Evolutionary conservation across 1,140 invertebrate species (phyloP), one percentile per base, ranked within the genome.

Genomic region (Ceratosolen fusciceps): DNA sequence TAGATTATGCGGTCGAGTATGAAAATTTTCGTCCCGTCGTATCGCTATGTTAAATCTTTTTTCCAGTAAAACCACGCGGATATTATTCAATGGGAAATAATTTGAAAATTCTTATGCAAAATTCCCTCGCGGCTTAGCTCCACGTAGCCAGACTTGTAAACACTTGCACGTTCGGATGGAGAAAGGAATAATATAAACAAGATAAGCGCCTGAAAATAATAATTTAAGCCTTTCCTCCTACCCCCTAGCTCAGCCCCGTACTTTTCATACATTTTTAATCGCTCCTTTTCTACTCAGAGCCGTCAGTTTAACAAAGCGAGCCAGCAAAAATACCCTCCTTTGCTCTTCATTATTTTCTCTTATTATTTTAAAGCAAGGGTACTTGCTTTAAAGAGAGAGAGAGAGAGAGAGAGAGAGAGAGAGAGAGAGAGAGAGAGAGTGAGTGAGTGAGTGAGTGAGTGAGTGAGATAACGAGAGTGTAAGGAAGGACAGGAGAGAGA

Each of bases 401-500:
- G 14, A 52, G 19, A 52, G 49, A 5, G 2, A 4, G 56, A 60
- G 24, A 60, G n/a, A 49, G 39, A 49, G 60, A 74, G 43, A 47
- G 21, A 77, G 71, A 71, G 70, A 34, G 39, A 47, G 65, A 43
- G 39, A 74, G 58, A 39, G 39, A 80, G 80, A 84, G 80, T 81
- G 82, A 84, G 81, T 73, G 24, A 43, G 31, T 9, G 16, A 52
- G 54, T 37, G 43, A 73, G 52, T 10, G n/a, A 54, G 19, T 74
- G 56, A 74, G 54, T 34, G 31, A 47, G 68, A 39, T 29, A 68
- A 37, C n/a, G 39, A 81, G 79, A 83, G 81, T 81, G 82, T 82
- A 24, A 37, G 24, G 8, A 37, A 67, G 62, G 75, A 60, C 31
- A 60, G 39, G 49, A 70, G 73, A 49, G 43, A 49, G 29, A 83